A percentile compares a stretch with the other conserved stretches of the same genome.
Evolutionary conservation across 2,797 vertebrate genomes (phyloP).

Genomic region (Sylvilagus floridanus): DNA sequence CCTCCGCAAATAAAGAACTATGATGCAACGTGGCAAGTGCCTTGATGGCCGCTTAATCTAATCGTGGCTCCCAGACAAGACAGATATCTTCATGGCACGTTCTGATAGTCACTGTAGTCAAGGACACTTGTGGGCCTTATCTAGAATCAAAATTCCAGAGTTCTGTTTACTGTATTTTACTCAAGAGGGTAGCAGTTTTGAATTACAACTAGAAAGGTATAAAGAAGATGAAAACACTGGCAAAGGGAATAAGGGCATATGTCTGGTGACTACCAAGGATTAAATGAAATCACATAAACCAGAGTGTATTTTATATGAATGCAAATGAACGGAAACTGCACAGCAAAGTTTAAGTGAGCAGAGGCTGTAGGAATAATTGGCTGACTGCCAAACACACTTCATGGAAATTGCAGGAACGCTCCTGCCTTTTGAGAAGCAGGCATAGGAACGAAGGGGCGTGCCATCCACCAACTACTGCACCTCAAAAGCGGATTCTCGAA

Average conservation of each 20-base stretch:
- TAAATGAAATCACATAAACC: neutral
- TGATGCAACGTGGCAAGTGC: neutral
- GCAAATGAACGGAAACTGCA: neutral
- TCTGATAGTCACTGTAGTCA: neutral
- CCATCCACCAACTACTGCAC: neutral
- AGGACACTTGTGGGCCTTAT: neutral
- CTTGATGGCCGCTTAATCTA: neutral
- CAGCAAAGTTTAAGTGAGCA: neutral
- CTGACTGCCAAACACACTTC: neutral
- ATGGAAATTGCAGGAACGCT: neutral
- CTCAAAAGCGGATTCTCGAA: neutral
- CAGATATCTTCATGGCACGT: neutral
- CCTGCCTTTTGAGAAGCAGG: neutral
- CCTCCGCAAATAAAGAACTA: constrained; percentile 4
- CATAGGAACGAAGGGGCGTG: neutral
- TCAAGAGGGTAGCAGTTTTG: neutral
- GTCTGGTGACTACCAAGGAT: neutral
- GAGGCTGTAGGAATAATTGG: neutral
- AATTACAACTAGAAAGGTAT: constrained; percentile 43
- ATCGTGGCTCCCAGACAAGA: neutral
- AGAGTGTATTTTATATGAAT: constrained; percentile 3
- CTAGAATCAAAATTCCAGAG: neutral
- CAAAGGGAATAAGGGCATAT: neutral
- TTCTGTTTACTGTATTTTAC: neutral
- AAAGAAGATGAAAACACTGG: neutral